phyloP scores from a whole-genome alignment of 2,888 invertebrate genomes.

The Petrolisthes manimaculis region DNA sequence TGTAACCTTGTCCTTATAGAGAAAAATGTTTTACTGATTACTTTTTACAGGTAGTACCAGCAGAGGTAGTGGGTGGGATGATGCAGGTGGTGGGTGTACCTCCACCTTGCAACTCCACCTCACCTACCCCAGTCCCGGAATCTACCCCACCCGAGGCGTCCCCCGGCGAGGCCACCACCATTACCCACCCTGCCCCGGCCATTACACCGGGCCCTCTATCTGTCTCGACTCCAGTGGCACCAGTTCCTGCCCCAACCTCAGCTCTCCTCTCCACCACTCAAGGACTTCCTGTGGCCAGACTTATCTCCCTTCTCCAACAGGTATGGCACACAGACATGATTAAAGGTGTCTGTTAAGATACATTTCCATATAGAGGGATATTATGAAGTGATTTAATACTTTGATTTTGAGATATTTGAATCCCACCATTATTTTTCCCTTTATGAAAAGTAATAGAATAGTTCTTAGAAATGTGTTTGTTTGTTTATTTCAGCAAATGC shows the following conservation, averaged over 20 bases:
- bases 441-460: no score
- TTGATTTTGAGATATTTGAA: no score
- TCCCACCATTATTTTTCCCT: no score
- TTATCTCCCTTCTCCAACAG: conserved; percentile 63
- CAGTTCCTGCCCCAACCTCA: background rate
- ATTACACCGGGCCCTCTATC: no score
- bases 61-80: conserved; percentile 45
- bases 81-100: conserved; percentile 46
- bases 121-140: background rate
- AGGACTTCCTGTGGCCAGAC: conserved; percentile 48
- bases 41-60: conserved; percentile 40
- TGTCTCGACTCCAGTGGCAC: background rate
- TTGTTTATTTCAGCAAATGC: conserved; percentile 37
- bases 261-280: conserved; percentile 25
- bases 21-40: background rate
- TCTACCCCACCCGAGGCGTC: conserved; percentile 3
- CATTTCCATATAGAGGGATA: no score
- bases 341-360: no score
- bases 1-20: no score
- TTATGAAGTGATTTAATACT: no score
- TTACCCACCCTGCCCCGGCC: conserved; percentile 4
- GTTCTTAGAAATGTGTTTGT: background rate
- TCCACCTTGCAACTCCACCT: conserved; percentile 14
- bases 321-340: conserved; percentile 15
- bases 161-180: background rate